Percentiles rank a stretch among this genome's conserved stretches.
phyloP scores from a whole-genome alignment of 2,888 invertebrate genomes.

The Autographa gamma region DNA sequence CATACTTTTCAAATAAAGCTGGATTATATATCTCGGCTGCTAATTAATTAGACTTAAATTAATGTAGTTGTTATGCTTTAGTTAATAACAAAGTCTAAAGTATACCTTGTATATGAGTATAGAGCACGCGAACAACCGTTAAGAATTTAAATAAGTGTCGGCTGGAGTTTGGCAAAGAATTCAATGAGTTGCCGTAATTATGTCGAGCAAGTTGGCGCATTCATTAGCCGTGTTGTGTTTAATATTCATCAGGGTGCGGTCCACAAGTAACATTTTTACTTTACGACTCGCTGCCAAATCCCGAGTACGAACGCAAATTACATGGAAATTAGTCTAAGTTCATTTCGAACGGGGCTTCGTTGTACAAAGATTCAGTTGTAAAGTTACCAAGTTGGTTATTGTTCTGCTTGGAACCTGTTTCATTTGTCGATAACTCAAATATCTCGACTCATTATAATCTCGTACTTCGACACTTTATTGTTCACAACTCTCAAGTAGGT shows the following conservation, averaged over 20 bases:
- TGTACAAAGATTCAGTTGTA: slow-evolving; percentile 60
- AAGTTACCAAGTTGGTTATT: slow-evolving; percentile 62
- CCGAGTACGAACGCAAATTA: slow-evolving; percentile 76
- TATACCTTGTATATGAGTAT: slow-evolving; percentile 36
- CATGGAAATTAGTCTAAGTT: slow-evolving; percentile 80
- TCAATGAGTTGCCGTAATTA: slow-evolving; percentile 82
- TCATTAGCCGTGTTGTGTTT: slow-evolving; percentile 79
- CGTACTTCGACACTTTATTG: slow-evolving; percentile 7
- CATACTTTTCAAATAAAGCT: slow-evolving; percentile 6
- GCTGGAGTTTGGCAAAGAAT: slow-evolving; percentile 74
- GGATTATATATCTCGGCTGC: slow-evolving; percentile 9
- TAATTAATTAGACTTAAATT: slow-evolving; percentile 33
- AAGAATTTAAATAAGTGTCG: slow-evolving; percentile 77
- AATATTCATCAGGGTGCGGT: slow-evolving; percentile 80
- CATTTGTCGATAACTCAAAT: slow-evolving; percentile 30
- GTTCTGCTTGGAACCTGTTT: slow-evolving; percentile 44
- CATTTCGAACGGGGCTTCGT: slow-evolving; percentile 64
- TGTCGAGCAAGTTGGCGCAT: slow-evolving; percentile 79
- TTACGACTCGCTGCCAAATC: slow-evolving; percentile 67
- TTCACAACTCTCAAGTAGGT: slow-evolving; percentile 3
- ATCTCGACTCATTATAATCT: slow-evolving; percentile 25
- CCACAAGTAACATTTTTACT: slow-evolving; percentile 76
- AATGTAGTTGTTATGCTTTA: slow-evolving; percentile 1
- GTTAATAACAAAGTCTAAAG: slow-evolving; percentile 22
- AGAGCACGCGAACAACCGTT: slow-evolving; percentile 54